Evolutionary conservation across 2,888 invertebrate species (phyloP).

Genomic region (Leptothorax acervorum): DNA sequence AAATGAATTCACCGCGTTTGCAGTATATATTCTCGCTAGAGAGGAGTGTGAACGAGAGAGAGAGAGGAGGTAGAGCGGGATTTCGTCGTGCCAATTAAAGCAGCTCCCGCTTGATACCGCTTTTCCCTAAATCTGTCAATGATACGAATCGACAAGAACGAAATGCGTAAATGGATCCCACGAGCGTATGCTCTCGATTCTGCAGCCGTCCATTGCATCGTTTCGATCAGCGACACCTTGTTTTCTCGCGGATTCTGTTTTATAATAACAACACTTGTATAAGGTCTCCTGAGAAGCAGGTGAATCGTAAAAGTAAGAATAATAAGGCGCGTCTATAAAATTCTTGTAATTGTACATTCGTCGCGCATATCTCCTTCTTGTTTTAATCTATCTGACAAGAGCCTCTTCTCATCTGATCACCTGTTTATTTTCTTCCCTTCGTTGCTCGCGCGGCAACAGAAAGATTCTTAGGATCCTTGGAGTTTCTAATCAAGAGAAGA

Average conservation of each 20-base stretch:
- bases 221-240: slow-evolving; percentile 14
- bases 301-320: slow-evolving; percentile 41
- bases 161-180: slow-evolving; percentile 32
- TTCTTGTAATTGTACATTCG: slow-evolving; percentile 6
- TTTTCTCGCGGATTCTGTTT: slow-evolving; percentile 27
- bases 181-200: slow-evolving; percentile 9
- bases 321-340: slow-evolving; percentile 16
- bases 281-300: slow-evolving; percentile 30
- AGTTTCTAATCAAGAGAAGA: background rate
- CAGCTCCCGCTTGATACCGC: slow-evolving; percentile 55
- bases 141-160: slow-evolving; percentile 73
- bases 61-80: background rate
- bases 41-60: slow-evolving; percentile 8
- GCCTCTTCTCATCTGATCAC: background rate
- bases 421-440: background rate
- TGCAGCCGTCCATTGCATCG: slow-evolving; percentile 3
- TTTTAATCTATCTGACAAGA: background rate
- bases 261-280: slow-evolving; percentile 35
- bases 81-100: slow-evolving; percentile 72
- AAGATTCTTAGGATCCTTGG: background rate
- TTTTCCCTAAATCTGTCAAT: slow-evolving; percentile 76
- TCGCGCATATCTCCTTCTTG: background rate
- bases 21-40: slow-evolving; percentile 46
- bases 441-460: background rate
- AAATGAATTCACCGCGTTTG: slow-evolving; percentile 62